Conservation (phyloP, 2,113 vertebrate genomes). For the Oncorhynchus mykiss region DNA sequence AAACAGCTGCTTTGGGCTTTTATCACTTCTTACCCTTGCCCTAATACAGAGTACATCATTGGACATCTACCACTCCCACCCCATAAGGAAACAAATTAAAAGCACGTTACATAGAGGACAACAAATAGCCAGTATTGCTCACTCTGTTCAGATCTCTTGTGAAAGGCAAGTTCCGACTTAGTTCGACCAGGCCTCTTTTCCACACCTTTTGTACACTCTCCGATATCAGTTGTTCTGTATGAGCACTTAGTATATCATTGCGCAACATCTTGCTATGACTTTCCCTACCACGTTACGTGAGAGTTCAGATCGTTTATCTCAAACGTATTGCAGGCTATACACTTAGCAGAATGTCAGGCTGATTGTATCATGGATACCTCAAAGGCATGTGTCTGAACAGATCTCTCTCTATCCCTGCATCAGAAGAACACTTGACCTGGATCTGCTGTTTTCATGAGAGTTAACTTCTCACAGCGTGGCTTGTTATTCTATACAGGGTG, state of each 20-base stretch:
- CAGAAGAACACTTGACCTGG: not conserved
- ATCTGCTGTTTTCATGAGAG: not conserved
- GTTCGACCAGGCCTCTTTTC: conserved; percentile 12
- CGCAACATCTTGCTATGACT: not conserved
- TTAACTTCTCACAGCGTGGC: not conserved
- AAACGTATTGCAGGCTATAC: not conserved
- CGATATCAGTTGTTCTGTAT: conserved; percentile 9
- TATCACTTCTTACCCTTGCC: too few species aligned
- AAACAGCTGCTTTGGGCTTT: too few species aligned
- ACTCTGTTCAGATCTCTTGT: conserved; percentile 2
- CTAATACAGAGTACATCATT: too few species aligned
- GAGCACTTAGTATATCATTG: conserved; percentile 7
- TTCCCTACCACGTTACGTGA: not conserved
- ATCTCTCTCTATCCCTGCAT: not conserved
- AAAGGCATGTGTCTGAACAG: conserved; percentile 3
- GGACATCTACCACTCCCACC: not conserved
- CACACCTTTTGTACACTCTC: conserved; percentile 23
- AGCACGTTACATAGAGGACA: not conserved
- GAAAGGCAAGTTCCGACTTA: conserved; percentile 43
- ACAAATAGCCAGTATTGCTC: conserved; percentile 8
- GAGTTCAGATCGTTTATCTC: conserved; percentile 1
- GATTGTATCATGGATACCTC: not conserved
- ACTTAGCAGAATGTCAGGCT: not conserved
- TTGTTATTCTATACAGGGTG: not conserved
- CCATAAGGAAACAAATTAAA: not conserved